phyloP scores from a whole-genome alignment of 1,140 invertebrate genomes.

The Geopemphigus sp. region DNA sequence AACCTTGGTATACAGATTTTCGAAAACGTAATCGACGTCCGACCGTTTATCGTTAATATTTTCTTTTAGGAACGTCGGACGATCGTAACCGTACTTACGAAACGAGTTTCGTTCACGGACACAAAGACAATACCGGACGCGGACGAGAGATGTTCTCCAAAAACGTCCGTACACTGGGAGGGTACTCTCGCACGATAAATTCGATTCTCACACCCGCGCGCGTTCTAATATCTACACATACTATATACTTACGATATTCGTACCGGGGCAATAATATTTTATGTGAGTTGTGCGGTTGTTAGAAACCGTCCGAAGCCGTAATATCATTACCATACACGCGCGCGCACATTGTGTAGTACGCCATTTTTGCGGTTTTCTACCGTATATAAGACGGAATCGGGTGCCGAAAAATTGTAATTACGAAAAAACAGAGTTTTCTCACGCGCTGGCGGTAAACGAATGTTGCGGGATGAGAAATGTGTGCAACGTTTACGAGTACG shows the following conservation, averaged over 20 bases:
- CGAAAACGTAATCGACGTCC: too few relatives aligned
- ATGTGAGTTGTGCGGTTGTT: not conserved
- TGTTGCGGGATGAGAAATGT: too few relatives aligned
- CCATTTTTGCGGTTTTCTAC: slow-evolving; percentile 4
- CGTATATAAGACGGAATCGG: not conserved
- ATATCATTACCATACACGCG: not conserved
- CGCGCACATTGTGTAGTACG: not conserved
- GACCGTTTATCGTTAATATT: too few relatives aligned
- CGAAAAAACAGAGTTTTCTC: not conserved
- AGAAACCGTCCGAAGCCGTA: not conserved
- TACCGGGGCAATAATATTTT: not conserved
- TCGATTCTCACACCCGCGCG: not conserved
- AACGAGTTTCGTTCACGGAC: too few relatives aligned
- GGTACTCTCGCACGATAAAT: not conserved
- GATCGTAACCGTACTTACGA: too few relatives aligned
- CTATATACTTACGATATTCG: not conserved
- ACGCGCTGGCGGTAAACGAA: too few relatives aligned
- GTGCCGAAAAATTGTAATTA: not conserved
- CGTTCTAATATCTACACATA: too few relatives aligned
- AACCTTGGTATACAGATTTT: too few relatives aligned
- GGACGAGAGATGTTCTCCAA: not conserved
- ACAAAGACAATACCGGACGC: too few relatives aligned
- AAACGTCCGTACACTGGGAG: too few relatives aligned
- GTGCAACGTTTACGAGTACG: too few relatives aligned
- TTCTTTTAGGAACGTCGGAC: too few relatives aligned